phyloP scores from a whole-genome alignment of 2,797 vertebrate genomes.

The Macroramphosus scolopax region DNA sequence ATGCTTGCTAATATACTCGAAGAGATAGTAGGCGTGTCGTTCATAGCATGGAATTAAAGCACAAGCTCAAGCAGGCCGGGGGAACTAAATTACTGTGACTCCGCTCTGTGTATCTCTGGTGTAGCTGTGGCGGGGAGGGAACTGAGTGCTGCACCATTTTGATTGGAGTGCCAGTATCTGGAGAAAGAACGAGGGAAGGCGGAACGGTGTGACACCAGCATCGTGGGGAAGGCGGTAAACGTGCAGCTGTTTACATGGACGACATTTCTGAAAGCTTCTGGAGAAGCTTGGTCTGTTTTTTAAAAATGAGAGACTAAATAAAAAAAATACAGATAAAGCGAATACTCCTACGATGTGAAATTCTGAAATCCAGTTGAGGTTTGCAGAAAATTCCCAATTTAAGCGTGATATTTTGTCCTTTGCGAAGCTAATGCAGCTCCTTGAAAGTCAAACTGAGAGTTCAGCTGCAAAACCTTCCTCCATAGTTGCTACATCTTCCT shows the following conservation, averaged over 20 bases:
- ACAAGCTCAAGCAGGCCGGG: slow-evolving; percentile 53
- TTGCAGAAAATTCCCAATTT: no score
- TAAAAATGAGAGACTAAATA: slow-evolving; percentile 2
- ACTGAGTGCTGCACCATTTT: slow-evolving; percentile 64
- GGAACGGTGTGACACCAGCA: slow-evolving; percentile 53
- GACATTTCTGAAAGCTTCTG: slow-evolving; percentile 17
- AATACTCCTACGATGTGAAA: slow-evolving; percentile 4
- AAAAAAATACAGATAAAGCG: slow-evolving; percentile 2
- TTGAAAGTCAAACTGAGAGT: slow-evolving; percentile 54
- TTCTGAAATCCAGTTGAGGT: no score
- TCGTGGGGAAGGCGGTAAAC: slow-evolving; percentile 31
- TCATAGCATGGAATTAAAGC: slow-evolving; percentile 60
- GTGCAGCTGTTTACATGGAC: slow-evolving; percentile 37
- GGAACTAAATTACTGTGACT: slow-evolving; percentile 75
- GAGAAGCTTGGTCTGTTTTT: slow-evolving; percentile 2
- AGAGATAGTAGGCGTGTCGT: slow-evolving; percentile 39
- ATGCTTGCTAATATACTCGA: slow-evolving; percentile 47
- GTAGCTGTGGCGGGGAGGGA: slow-evolving; percentile 56
- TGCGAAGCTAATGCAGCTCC: no score
- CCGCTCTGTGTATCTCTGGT: slow-evolving; percentile 45
- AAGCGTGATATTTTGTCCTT: no score
- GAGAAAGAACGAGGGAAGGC: slow-evolving; percentile 42
- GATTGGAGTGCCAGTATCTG: slow-evolving; percentile 60
- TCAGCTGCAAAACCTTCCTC: slow-evolving; percentile 56
- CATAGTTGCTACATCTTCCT: slow-evolving; percentile 58